Conservation (phyloP, 2,888 invertebrate genomes). For the Melanostoma scalare region DNA sequence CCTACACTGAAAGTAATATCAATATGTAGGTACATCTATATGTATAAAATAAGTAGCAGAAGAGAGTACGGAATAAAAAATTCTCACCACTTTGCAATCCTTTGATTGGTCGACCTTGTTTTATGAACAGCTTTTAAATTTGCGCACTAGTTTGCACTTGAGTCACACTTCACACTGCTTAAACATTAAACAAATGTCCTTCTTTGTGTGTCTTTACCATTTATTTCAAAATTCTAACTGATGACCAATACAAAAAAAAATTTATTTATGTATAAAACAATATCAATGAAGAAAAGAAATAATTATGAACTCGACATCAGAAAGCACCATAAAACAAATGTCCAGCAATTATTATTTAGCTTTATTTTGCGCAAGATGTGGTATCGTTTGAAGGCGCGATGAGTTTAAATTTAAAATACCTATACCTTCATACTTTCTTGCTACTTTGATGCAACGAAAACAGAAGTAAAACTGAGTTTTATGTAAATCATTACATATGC, state of each 20-base stretch:
- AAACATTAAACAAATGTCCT: slow-evolving; percentile 1
- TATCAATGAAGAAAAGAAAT: neutral
- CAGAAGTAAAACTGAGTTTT: slow-evolving; percentile 5
- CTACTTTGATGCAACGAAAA: slow-evolving; percentile 10
- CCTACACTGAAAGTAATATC: too few relatives aligned
- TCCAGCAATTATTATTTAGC: slow-evolving; percentile 14
- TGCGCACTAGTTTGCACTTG: slow-evolving; percentile 23
- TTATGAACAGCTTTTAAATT: slow-evolving; percentile 20
- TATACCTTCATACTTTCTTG: slow-evolving; percentile 6
- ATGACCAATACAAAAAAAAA: neutral
- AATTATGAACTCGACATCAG: neutral
- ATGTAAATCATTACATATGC: slow-evolving; percentile 26
- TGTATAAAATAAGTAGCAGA: too few relatives aligned
- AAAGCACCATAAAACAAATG: slow-evolving; percentile 30
- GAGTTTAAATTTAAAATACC: slow-evolving; percentile 53
- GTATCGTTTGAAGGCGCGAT: slow-evolving; percentile 37
- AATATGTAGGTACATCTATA: too few relatives aligned
- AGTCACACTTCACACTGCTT: neutral
- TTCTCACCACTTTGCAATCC: slow-evolving; percentile 37
- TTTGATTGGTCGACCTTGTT: slow-evolving; percentile 31
- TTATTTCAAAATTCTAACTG: neutral
- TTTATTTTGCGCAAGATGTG: slow-evolving; percentile 39
- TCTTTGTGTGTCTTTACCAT: neutral
- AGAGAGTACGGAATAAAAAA: neutral
- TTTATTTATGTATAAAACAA: slow-evolving; percentile 20